phyloP scores from a whole-genome alignment of 1,140 invertebrate genomes.

The Cataglyphis hispanica region DNA sequence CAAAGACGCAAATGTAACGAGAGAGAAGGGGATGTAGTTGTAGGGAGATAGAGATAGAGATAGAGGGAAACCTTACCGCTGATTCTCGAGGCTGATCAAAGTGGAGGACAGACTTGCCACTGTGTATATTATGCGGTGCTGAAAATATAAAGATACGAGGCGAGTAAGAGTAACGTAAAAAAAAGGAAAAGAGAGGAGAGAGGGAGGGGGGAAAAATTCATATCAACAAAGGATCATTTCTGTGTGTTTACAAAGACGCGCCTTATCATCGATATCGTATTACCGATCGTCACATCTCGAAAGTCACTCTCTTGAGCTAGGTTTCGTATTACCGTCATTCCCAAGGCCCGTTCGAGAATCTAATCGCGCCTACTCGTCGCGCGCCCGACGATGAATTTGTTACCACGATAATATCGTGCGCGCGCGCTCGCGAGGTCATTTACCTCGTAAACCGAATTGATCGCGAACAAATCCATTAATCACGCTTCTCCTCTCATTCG shows the following conservation, averaged over 20 bases:
- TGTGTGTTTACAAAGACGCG: neutral
- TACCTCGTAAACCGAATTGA: conserved; percentile 39
- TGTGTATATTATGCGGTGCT: conserved; percentile 2
- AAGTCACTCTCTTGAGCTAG: too few relatives aligned
- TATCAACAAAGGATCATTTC: conserved; percentile 20
- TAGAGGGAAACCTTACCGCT: conserved; percentile 68
- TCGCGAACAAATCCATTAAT: conserved; percentile 45
- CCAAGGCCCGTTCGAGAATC: neutral
- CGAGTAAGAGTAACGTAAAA: too few relatives aligned
- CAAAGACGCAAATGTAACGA: conserved; percentile 2
- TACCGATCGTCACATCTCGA: neutral
- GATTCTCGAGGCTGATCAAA: conserved; percentile 70
- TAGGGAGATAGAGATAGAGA: conserved; percentile 55
- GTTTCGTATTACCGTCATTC: neutral
- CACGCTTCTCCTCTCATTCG: conserved; percentile 10
- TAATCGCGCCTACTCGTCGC: conserved; percentile 18
- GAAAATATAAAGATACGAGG: neutral
- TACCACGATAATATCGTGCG: neutral
- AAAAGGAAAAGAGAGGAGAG: too few relatives aligned
- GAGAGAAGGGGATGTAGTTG: conserved; percentile 7
- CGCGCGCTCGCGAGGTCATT: conserved; percentile 13
- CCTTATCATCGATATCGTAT: conserved; percentile 17
- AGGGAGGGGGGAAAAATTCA: neutral
- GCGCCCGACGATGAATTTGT: neutral
- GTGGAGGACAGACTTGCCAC: conserved; percentile 58